Evolutionary conservation across 2,888 invertebrate species (phyloP).

Genomic region (Nymphalis urticae): DNA sequence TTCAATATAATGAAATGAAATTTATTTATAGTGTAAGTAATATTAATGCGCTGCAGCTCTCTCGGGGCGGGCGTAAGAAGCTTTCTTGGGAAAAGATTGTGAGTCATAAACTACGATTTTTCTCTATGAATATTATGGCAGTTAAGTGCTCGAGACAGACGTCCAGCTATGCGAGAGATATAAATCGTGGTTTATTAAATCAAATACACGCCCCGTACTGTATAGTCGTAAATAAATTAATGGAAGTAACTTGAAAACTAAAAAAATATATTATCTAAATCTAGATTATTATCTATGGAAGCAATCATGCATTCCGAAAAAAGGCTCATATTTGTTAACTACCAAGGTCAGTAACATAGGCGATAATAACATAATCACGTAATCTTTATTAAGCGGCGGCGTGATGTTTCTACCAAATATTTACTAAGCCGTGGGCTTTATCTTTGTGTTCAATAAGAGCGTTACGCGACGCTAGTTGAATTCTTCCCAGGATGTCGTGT

Average conservation of each 20-base stretch:
- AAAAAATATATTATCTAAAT: not conserved
- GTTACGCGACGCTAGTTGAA: constrained; percentile 62
- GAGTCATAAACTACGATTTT: constrained; percentile 75
- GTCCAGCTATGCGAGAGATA: constrained; percentile 47
- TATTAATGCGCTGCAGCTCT: constrained; percentile 59
- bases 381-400: constrained; percentile 56
- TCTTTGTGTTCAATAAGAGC: constrained; percentile 52
- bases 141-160: constrained; percentile 60
- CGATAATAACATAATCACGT: constrained; percentile 41
- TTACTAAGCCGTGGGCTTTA: constrained; percentile 51
- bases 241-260: not conserved
- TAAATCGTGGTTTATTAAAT: constrained; percentile 50
- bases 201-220: constrained; percentile 19
- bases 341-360: constrained; percentile 24
- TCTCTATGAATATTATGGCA: constrained; percentile 69
- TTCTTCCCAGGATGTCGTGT: constrained; percentile 54
- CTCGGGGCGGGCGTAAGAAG: constrained; percentile 55
- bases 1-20: constrained; percentile 61
- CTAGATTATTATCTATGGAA: not conserved
- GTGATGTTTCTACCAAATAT: constrained; percentile 52
- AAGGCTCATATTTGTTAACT: constrained; percentile 5
- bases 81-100: constrained; percentile 69
- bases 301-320: no score
- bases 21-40: constrained; percentile 68
- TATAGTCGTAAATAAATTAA: not conserved